Evolutionary conservation across 2,113 vertebrate genomes (phyloP), one percentile per base, ranked within the genome.

Genomic region (Vanacampus margaritifer): DNA sequence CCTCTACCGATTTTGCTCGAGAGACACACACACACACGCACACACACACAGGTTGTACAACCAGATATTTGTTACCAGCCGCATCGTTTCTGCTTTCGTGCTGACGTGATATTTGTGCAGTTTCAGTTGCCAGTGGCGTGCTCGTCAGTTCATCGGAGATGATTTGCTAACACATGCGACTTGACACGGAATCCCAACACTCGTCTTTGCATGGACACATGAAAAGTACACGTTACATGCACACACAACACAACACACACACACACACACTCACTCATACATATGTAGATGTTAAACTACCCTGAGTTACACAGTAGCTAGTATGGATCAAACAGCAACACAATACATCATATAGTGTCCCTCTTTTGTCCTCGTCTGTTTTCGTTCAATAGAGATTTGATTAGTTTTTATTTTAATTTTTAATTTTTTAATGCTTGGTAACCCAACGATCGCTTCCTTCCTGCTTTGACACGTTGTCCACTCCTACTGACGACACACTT

Each of bases 241-340:
- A 36, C 11, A 28, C 12, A 6, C 28, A 11, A 61, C 28, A 19
- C 36, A n/a, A 3, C 24, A 77, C 12, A 75, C 63, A 68, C n/a
- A 73, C 7, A 78, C 63, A 68, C 28, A 74, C 58, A 78, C 6
- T 64, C 57, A 84, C 74, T 79, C 74, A 76, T 74, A 58, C 43
- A 80, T 71, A 81, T 78, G 79, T 87, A 72, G 76, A 85, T 87
- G 81, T 90, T 89, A 83, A 81, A 87, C 16, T 0, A 46, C 87
- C 86, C 87, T 79, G 85, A 91, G 83, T 88, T 83, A 89, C 80
- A 85, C 86, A 80, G 76, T 90, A 88, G 88, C 75, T 92, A 90
- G 89, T 84, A 79, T 77, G 83, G 79, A 78, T 72, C 75, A 86
- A 85, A 80, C 81, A 56, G 86, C 80, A 84, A 83, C 67, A 81